phyloP scores from a whole-genome alignment of 2,113 vertebrate species.

The Mobula hypostoma region DNA sequence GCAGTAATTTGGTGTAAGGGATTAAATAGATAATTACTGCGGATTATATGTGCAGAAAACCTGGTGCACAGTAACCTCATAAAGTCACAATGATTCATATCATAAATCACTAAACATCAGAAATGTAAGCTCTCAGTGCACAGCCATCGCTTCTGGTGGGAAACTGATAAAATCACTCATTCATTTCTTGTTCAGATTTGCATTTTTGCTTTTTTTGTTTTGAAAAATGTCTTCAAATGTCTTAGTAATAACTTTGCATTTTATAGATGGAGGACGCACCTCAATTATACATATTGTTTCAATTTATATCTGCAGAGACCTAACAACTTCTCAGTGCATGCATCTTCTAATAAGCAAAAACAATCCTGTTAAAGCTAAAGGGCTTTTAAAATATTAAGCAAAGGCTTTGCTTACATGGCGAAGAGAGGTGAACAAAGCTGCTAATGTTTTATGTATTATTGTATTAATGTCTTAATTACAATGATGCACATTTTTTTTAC shows the following conservation, averaged over 20 bases:
- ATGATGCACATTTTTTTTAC: neutral
- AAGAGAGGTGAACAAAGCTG: neutral
- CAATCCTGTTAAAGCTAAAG: neutral
- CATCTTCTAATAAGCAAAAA: neutral
- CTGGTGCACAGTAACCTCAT: neutral
- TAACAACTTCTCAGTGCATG: neutral
- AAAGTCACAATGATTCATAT: slow-evolving; percentile 18
- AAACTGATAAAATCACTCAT: neutral
- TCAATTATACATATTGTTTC: neutral
- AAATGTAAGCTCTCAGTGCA: neutral
- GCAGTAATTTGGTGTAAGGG: neutral
- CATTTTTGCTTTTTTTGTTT: neutral
- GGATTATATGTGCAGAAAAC: neutral
- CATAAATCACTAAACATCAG: slow-evolving; percentile 23
- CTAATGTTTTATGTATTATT: neutral
- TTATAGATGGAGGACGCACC: neutral
- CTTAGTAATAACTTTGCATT: neutral
- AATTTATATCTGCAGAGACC: neutral
- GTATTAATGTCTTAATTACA: neutral
- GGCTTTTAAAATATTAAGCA: neutral
- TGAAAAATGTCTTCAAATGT: neutral
- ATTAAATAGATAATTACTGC: neutral
- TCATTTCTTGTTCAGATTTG: neutral
- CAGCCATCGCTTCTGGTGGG: neutral
- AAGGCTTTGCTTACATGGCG: neutral